phyloP scores from a whole-genome alignment of 2,888 invertebrate genomes.

The Cecidostiba fungosa region DNA sequence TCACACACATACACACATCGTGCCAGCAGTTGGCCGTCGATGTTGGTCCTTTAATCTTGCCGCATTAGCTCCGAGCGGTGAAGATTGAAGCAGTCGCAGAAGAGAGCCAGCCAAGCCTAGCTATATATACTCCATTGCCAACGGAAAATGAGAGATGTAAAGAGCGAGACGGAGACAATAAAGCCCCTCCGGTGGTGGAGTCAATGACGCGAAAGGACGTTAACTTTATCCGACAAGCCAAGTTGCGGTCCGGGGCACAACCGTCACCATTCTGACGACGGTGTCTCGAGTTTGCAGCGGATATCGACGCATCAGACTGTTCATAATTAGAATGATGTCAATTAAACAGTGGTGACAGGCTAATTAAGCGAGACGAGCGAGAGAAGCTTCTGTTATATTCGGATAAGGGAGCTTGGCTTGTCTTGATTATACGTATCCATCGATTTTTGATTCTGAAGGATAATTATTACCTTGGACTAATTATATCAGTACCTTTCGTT shows the following conservation, averaged over 20 bases:
- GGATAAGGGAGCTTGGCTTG: neutral
- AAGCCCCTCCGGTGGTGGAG: conserved; percentile 26
- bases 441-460: neutral
- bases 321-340: conserved; percentile 34
- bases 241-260: neutral
- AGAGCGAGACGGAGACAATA: conserved; percentile 11
- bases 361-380: neutral
- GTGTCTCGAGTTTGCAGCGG: neutral
- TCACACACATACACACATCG: too few species aligned
- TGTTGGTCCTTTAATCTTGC: conserved; percentile 68
- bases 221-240: conserved; percentile 40
- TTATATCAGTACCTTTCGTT: too few species aligned
- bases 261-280: neutral
- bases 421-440: neutral
- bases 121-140: neutral
- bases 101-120: conserved; percentile 33
- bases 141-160: conserved; percentile 37
- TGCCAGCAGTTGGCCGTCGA: neutral
- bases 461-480: neutral
- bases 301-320: conserved; percentile 15
- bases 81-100: neutral
- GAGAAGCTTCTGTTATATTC: neutral
- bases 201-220: conserved; percentile 45
- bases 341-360: neutral
- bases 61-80: conserved; percentile 45